These are phyloP conservation scores for Eristalis pertinax DNA, from an alignment of 2,888 invertebrate genomes.

Conservation along the genomic window DNA sequence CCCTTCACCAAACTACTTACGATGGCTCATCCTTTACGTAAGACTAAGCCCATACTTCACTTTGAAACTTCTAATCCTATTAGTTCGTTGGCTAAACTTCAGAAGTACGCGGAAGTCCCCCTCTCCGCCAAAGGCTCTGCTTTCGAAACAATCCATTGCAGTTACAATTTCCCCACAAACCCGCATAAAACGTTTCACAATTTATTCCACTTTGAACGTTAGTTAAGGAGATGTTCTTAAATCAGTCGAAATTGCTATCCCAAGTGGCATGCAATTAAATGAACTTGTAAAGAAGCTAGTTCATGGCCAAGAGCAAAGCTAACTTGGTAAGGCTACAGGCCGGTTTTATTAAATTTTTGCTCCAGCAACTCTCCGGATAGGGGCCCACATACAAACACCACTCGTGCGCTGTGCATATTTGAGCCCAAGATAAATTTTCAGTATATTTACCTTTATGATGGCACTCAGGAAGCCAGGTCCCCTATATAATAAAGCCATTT, in stretches of 20 bases:
- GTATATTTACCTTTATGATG: conserved; percentile 70
- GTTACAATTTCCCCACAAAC: not conserved
- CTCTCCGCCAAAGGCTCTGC: not conserved
- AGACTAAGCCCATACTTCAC: not conserved
- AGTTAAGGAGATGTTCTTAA: conserved; percentile 40
- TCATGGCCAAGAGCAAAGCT: conserved; percentile 66
- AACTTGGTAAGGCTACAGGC: conserved; percentile 19
- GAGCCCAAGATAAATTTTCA: conserved; percentile 56
- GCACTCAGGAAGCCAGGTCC: conserved; percentile 60
- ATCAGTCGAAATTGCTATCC: conserved; percentile 3
- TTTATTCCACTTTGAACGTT: conserved; percentile 12
- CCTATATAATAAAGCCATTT: conserved; percentile 63
- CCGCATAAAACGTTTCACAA: not conserved
- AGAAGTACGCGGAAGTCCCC: not conserved
- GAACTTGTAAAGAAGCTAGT: conserved; percentile 38
- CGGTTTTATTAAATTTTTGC: conserved; percentile 23
- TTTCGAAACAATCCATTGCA: not conserved
- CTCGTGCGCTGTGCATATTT: conserved; percentile 19
- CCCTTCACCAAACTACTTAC: not conserved
- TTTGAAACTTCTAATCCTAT: not conserved
- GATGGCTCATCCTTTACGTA: not conserved
- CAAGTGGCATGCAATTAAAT: conserved; percentile 54
- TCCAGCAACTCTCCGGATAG: not conserved
- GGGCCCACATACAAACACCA: conserved; percentile 8
- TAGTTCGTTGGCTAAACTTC: not conserved